Percentiles rank a stretch among this genome's conserved stretches.
Evolutionary conservation across 2,113 vertebrate species (phyloP).

Genomic region (Platichthys stellatus): DNA sequence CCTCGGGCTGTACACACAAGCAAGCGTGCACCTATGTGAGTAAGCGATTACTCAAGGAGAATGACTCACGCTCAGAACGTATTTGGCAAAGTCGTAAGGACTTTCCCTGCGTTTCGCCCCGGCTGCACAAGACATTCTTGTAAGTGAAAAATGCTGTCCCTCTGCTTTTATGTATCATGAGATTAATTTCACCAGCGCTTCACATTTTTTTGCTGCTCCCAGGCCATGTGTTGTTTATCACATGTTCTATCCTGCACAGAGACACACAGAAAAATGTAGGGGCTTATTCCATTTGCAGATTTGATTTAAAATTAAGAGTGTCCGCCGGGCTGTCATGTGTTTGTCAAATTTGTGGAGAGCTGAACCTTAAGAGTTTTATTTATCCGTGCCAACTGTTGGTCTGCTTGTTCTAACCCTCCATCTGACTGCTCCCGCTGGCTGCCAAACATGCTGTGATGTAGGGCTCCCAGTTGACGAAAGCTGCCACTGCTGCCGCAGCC

Average conservation of each 20-base stretch:
- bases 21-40: constrained; percentile 62
- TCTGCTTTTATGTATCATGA: constrained; percentile 42
- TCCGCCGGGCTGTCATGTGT: constrained; percentile 51
- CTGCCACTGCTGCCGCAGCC: constrained; percentile 63
- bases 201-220: constrained; percentile 33
- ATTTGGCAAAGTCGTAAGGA: constrained; percentile 73
- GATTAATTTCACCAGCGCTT: constrained; percentile 49
- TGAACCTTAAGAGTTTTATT: constrained; percentile 59
- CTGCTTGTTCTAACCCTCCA: constrained; percentile 73
- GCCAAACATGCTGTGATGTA: constrained; percentile 74
- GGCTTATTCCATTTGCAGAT: constrained; percentile 65
- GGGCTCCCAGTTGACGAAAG: constrained; percentile 63
- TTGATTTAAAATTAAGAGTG: constrained; percentile 21
- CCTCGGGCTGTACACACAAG: constrained; percentile 61
- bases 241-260: constrained; percentile 45
- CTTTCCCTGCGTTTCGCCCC: constrained; percentile 65
- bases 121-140: constrained; percentile 51
- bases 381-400: constrained; percentile 71
- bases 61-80: constrained; percentile 66
- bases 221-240: constrained; percentile 59
- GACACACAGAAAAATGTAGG: constrained; percentile 7
- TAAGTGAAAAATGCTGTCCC: constrained; percentile 34
- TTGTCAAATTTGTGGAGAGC: constrained; percentile 64
- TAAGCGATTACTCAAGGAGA: constrained; percentile 64
- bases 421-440: constrained; percentile 74